Conservation (phyloP, 2,113 vertebrate genomes). For the Cyprichromis sp. region DNA sequence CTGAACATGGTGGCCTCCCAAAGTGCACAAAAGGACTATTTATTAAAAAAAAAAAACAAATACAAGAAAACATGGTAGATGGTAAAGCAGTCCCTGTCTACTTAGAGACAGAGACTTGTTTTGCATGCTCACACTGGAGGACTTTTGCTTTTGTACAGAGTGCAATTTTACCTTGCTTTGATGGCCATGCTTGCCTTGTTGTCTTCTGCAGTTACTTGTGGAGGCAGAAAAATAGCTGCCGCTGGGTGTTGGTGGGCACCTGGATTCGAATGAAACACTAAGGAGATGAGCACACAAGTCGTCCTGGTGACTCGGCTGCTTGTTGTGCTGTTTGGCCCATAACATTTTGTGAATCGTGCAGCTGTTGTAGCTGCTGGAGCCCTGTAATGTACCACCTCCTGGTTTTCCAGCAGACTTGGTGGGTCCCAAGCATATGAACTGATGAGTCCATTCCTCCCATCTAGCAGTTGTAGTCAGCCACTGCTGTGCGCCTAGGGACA, state of each 20-base stretch:
- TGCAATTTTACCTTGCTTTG: neutral
- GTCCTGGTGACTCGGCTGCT: neutral
- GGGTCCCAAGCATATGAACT: neutral
- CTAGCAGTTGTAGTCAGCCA: neutral
- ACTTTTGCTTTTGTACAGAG: neutral
- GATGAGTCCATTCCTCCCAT: neutral
- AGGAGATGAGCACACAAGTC: neutral
- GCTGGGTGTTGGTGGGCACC: neutral
- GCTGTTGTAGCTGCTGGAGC: neutral
- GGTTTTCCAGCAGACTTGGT: neutral
- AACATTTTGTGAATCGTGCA: neutral
- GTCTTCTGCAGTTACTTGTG: neutral
- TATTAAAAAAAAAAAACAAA: fast-evolving
- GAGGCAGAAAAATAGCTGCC: neutral
- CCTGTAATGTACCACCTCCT: neutral
- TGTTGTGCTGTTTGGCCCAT: neutral
- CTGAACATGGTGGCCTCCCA: neutral
- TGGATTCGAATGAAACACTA: neutral
- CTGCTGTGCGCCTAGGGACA: neutral
- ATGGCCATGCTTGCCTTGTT: neutral
- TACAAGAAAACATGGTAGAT: neutral
- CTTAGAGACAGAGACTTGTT: neutral
- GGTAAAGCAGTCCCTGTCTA: neutral
- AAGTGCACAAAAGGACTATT: neutral
- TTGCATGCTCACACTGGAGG: neutral